A percentile compares a stretch with the other conserved stretches of the same genome.
phyloP scores from a whole-genome alignment of 2,888 invertebrate genomes.

The Nephrotoma appendiculata region DNA sequence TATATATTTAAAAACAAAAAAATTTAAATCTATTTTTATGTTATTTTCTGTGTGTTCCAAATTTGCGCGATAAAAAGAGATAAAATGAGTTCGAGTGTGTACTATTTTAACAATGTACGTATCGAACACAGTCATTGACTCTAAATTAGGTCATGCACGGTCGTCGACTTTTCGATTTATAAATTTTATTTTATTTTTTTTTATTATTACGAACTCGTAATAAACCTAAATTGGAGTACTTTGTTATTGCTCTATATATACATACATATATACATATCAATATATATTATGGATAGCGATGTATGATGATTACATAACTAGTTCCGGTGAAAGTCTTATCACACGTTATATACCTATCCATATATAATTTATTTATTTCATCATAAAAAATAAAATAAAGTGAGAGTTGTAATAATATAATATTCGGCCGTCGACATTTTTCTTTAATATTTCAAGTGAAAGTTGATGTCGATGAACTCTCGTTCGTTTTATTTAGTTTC shows the following conservation, averaged over 20 bases:
- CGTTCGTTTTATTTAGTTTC: neutral
- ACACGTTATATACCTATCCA: neutral
- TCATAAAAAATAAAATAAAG: neutral
- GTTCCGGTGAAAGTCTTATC: neutral
- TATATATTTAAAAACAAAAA: neutral
- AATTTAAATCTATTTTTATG: neutral
- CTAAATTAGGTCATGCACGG: constrained; percentile 53
- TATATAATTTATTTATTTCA: neutral
- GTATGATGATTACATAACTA: neutral
- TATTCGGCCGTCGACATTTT: neutral
- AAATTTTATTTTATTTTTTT: neutral
- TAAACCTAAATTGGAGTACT: neutral
- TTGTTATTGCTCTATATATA: neutral
- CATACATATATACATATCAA: neutral
- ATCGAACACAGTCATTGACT: constrained; percentile 41
- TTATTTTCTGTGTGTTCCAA: constrained; percentile 1
- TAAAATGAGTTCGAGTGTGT: neutral
- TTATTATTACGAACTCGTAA: neutral
- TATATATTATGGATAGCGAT: neutral
- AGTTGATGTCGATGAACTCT: neutral
- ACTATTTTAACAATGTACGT: constrained; percentile 12
- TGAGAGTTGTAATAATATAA: neutral
- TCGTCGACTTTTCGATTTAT: constrained; percentile 27
- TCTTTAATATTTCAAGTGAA: neutral
- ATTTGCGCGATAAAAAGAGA: neutral